A percentile compares a stretch with the other conserved stretches of the same genome.
phyloP scores from a whole-genome alignment of 2,113 vertebrate species.

The Thinocorus orbignyianus region DNA sequence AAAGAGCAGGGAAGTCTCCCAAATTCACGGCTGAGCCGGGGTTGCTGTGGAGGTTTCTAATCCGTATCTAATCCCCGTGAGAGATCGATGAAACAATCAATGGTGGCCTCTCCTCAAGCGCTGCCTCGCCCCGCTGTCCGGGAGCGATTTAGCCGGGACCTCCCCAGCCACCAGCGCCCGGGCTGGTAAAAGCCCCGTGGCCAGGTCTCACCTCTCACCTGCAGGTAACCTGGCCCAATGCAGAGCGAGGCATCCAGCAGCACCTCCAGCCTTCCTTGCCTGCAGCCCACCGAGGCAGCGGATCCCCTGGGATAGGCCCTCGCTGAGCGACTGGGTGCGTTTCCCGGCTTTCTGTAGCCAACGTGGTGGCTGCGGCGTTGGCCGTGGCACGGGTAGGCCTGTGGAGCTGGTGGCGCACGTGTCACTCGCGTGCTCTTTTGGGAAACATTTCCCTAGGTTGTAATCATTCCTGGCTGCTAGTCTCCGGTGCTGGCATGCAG shows the following conservation, averaged over 20 bases:
- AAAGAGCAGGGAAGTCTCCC: background rate
- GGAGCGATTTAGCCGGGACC: background rate
- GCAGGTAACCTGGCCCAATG: background rate
- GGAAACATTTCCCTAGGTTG: background rate
- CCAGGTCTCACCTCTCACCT: background rate
- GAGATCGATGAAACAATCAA: constrained; percentile 61
- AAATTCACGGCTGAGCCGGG: constrained; percentile 39
- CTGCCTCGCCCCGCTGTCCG: constrained; percentile 35
- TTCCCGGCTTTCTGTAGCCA: background rate
- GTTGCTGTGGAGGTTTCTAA: constrained; percentile 55
- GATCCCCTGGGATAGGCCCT: background rate
- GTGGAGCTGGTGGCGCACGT: background rate
- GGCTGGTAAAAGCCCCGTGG: constrained; percentile 16
- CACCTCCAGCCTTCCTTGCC: background rate
- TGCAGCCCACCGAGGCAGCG: background rate
- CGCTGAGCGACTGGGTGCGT: accelerated
- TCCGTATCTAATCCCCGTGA: constrained; percentile 68
- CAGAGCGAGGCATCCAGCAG: background rate
- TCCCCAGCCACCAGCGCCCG: background rate
- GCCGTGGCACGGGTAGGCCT: background rate
- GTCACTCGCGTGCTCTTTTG: background rate
- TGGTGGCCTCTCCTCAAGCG: constrained; percentile 39
- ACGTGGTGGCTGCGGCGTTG: accelerated
- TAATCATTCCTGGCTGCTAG: background rate
- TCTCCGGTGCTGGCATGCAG: background rate